Base-by-base conservation (phyloP, 1,140 invertebrate genomes). In the Lethrus apterus region DNA sequence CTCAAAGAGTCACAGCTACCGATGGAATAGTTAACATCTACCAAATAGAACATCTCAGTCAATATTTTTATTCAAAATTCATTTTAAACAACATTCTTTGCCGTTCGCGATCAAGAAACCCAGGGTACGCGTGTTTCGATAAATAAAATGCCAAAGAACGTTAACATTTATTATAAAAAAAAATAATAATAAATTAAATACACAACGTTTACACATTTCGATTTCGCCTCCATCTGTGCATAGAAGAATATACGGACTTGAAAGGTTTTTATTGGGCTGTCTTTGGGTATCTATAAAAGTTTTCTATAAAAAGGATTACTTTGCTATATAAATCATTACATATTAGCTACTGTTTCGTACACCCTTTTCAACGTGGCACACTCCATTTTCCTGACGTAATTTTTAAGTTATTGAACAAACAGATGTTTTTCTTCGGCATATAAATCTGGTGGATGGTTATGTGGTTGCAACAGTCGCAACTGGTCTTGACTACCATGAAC, bases 401-500 rank as follows among this genome's bases (percentile, higher is more conserved):
- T 44, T 31, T 55, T 55, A 8, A 61, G 42, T 31, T 55, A 50
- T 19, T 49, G 46, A 17, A 59, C 17, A 40, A 61, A 61, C 8
- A 20, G 41, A 20, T 54, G 41, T 42, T 52, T 59, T 30, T 55
- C 55, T 21, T 49, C 51, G 3, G 59, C 57, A 18, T 51, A 48
- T n/a, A 52, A n/a, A 53, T 61, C 57, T 5, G 57, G 57, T 2
- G 52, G 52, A 38, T 61, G 59, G 44, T 61, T 61, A 48, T 61
- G 58, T 5, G 46, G 46, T 46, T 55, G 44, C 3, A 51, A 58
- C 30, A 60, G 35, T 47, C 49, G 53, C 21, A 60, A 35, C 15
- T 51, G 42, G 33, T 46, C 35, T 9, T 55, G 20, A 9, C 23
- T 44, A 26, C 50, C 55, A 33, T 46, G 40, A 15, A 59, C 23